These are phyloP conservation scores for Hypselothyrea guttata DNA, from an alignment of 2,888 invertebrate genomes.

Conservation along the genomic window DNA sequence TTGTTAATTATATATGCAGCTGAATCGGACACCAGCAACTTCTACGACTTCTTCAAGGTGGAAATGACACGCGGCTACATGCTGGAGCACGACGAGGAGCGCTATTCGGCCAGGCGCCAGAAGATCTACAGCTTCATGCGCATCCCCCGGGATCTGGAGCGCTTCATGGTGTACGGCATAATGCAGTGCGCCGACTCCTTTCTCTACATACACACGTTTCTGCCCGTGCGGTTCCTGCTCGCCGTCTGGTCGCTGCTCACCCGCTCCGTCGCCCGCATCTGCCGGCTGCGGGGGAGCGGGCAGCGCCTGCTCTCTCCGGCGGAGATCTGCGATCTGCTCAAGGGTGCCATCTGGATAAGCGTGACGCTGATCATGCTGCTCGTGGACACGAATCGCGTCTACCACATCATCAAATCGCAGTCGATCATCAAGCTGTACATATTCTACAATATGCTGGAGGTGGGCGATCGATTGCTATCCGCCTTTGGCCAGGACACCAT, in stretches of 20 bases:
- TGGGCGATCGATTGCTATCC: constrained; percentile 96
- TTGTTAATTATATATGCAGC: constrained; percentile 12
- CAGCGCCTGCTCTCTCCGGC: constrained; percentile 90
- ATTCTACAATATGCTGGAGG: constrained; percentile 99
- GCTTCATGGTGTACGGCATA: constrained; percentile 96
- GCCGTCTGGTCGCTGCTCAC: constrained; percentile 91
- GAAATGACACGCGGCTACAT: constrained; percentile 96
- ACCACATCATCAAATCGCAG: constrained; percentile 98
- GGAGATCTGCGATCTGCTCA: constrained; percentile 97
- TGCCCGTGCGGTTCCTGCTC: constrained; percentile 95
- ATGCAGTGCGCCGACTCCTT: constrained; percentile 98
- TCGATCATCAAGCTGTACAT: constrained; percentile 99
- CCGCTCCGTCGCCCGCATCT: constrained; percentile 88
- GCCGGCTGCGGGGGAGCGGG: constrained; percentile 84
- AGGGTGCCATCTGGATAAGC: constrained; percentile 92
- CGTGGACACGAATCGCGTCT: constrained; percentile 98
- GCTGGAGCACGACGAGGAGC: constrained; percentile 96
- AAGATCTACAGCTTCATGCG: constrained; percentile 98
- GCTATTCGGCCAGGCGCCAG: constrained; percentile 95
- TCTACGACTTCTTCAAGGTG: constrained; percentile 89
- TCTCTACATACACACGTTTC: constrained; percentile 97
- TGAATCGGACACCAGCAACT: constrained; percentile 60
- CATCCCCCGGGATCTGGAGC: constrained; percentile 95
- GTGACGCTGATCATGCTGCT: constrained; percentile 92
- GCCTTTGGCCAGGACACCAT: constrained; percentile 99